Base-by-base conservation (phyloP, 1,140 invertebrate genomes). In the Aleiodes sp. region DNA sequence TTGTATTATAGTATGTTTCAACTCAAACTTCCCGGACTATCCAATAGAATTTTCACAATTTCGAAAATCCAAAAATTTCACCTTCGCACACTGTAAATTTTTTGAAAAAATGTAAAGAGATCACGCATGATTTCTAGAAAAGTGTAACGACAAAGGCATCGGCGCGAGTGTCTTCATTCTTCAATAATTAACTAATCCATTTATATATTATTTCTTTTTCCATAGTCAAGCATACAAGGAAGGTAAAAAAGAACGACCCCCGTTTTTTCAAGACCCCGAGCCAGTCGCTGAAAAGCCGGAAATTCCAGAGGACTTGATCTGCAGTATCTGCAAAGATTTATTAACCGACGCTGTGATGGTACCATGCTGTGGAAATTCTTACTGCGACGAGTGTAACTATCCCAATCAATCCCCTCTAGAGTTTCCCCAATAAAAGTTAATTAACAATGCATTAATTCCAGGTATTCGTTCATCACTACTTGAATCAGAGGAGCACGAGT, bases 341-440 rank as follows among this genome's bases (percentile, higher is more conserved):
- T 88, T 99, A 62, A 92, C 92, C 0, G 97, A 99, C 87, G 97
- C 97, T 63, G 96, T 99, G 10, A 93, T 98, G 89, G 97, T 97
- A 82, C 95, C 96, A 1, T 99, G 98, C 80, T 99, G 97, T 85
- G 97, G 96, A 14, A 96, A 96, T 83, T 98, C 96, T 24, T 99
- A 97, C 86, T 99, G 98, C 87, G 97, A 99, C 88, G 97, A 99
- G 87, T 99, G 97, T 95, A 90, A 90, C 92, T 86, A 72, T 28
- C 60, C 52, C 9, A 46, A 63, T 39, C n/a, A n/a, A n/a, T n/a
- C n/a, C n/a, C n/a, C n/a, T n/a, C n/a, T n/a, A n/a, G n/a, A n/a
- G n/a, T n/a, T n/a, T n/a, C n/a, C n/a, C n/a, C n/a, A n/a, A n/a
- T n/a, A n/a, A n/a, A n/a, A n/a, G n/a, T n/a, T n/a, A n/a, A n/a